Base-by-base conservation (phyloP, 2,797 vertebrate species). In the Xenentodon cancila region DNA sequence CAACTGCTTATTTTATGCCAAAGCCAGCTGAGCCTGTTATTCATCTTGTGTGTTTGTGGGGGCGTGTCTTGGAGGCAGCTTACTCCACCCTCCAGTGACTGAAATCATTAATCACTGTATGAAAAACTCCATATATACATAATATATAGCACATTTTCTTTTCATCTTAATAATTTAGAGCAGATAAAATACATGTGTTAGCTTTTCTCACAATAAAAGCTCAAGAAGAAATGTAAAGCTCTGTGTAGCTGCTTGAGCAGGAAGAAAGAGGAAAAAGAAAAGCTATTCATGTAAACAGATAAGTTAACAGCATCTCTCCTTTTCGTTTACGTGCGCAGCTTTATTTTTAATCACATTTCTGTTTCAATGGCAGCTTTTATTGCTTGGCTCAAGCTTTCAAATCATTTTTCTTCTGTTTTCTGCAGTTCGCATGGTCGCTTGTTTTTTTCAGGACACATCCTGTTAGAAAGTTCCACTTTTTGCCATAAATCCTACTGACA, bases 401-500 rank as follows among this genome's bases (percentile, higher is more conserved):
- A 37, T 46, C 21, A 22, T 17, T 7, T 32, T 37, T 21, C 11
- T 9, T 59, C 20, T 48, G 18, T 5, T 51, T 27, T 22, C n/a
- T 18, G 1, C 12, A 2, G 34, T 12, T 27, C 19, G 11, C 13
- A 30, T 3, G 5, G 13, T 20, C 20, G 12, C 15, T 32, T 15
- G 3, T 25, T 25, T 25, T 25, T 25, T 62, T 22, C 21, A 22
- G 19, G n/a, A n/a, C 1, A 19, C 5, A 42, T 6, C 32, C 37
- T 51, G 47, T 15, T 19, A 46, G 30, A 13, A 55, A 37, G 13
- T 20, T 18, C 18, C 34, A 15, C 1, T 9, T 1, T 3, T 8
- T 11, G 18, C 16, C 20, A 64, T 48, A 42, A 20, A 55, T 55
- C 21, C 25, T 7, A 34, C 16, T 63, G 51, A n/a, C n/a, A 15